Base-by-base conservation (phyloP, 2,797 vertebrate species). In the Hydrolagus colliei region DNA sequence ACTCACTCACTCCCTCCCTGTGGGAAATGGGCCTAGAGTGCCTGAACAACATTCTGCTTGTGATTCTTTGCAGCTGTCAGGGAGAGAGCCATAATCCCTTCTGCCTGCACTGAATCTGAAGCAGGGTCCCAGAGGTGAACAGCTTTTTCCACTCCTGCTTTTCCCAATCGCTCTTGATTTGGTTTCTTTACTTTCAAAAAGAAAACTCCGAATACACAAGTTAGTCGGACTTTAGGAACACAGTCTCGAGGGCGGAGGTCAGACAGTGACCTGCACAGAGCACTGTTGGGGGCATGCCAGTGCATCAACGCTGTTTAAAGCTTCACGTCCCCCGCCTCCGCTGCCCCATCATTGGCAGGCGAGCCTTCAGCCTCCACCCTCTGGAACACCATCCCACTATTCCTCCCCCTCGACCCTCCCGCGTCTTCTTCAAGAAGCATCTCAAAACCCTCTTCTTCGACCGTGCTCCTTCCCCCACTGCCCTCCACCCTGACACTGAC, bases 61-160 rank as follows among this genome's bases (percentile, higher is more conserved):
- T 16, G 79, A 68, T 68, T 27, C 65, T 84, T 12, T 41, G 79
- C 2, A 84, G 65, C 79, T 84, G 35, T 68, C 32, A 18, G 14
- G 71, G 65, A 84, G 27, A 35, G n/a, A 52, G 35, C 65, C 79
- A 52, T 20, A 84, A 84, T 84, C 62, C 10, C 32, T 67, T 71
- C 11, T 16, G 65, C 63, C 79, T 7, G 79, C 12, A 9, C 79
- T 71, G 32, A 20, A 68, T 84, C 4, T 20, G 32, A 67, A 41
- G 9, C 27, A 71, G 41, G 65, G 41, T 27, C 16, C 16, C 79
- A 84, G 79, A 71, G 32, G 79, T 84, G 27, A 52, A 71, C 35
- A 67, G 4, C 52, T 32, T 5, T 84, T 52, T 12, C 18, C 7
- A 67, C 16, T 41, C 79, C 41, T 6, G 41, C 41, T 52, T 52